Conservation (phyloP, 64 coral and sea anemone genomes). For the Catalaphyllia jardinei region DNA sequence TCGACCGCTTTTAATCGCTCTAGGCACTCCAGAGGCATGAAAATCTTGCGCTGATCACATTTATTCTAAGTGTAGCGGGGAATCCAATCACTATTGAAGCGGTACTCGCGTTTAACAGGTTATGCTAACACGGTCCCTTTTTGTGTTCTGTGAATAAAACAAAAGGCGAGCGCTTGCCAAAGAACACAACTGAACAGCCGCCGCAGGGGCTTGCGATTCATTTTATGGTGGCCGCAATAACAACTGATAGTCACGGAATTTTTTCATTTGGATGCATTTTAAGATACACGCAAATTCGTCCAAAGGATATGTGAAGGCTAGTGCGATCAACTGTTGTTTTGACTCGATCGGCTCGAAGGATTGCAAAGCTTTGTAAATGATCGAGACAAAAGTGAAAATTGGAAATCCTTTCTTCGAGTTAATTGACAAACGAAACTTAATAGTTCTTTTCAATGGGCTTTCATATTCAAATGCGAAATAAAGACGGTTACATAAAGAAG, state of each 20-base stretch:
- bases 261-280: constrained; percentile 3
- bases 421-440: constrained; percentile 61
- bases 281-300: background rate
- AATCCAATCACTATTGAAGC: constrained; percentile 22
- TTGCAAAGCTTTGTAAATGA: constrained; percentile 36
- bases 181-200: constrained; percentile 31
- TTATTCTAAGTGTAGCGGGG: background rate
- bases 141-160: constrained; percentile 27
- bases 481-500: constrained; percentile 44
- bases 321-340: background rate
- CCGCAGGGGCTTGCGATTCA: background rate
- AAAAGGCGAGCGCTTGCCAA: constrained; percentile 46
- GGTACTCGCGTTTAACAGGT: constrained; percentile 31
- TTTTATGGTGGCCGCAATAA: background rate
- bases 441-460: constrained; percentile 47
- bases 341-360: background rate
- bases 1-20: constrained; percentile 22
- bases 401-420: constrained; percentile 24
- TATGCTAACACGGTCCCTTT: constrained; percentile 17
- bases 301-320: background rate
- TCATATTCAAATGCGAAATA: constrained; percentile 59
- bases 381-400: constrained; percentile 46
- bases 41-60: background rate
- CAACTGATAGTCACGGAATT: constrained; percentile 1
- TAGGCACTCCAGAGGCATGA: background rate